Evolutionary conservation across 2,797 vertebrate species (phyloP).

Genomic region (Numenius phaeopus): DNA sequence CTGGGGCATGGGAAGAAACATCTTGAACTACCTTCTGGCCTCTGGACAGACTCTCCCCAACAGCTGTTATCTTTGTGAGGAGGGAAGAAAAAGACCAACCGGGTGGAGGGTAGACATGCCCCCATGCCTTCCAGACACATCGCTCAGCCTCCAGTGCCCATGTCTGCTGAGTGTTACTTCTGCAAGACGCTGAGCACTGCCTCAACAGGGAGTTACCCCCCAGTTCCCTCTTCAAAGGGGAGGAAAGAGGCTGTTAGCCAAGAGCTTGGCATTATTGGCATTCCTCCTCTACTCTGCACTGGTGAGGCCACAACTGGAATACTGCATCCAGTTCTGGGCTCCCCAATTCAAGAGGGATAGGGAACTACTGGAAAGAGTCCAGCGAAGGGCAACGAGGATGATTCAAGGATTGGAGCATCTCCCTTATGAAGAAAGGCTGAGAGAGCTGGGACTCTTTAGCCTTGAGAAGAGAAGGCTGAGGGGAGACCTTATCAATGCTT

Average conservation of each 20-base stretch:
- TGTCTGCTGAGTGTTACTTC: neutral
- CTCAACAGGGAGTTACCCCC: neutral
- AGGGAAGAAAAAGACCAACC: neutral
- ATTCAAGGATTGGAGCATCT: too few relatives aligned
- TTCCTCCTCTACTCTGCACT: too few relatives aligned
- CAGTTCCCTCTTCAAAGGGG: fast-evolving
- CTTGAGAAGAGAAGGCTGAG: too few relatives aligned
- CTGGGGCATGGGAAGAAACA: neutral
- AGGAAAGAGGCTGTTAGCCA: neutral
- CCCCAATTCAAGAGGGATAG: too few relatives aligned
- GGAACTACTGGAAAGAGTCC: too few relatives aligned
- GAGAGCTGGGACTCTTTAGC: too few relatives aligned
- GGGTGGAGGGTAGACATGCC: neutral
- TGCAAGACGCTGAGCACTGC: fast-evolving
- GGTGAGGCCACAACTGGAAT: too few relatives aligned
- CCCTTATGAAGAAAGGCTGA: too few relatives aligned
- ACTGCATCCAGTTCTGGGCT: too few relatives aligned
- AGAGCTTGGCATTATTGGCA: neutral
- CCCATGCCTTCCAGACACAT: neutral
- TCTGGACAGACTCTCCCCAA: neutral
- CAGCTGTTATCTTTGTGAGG: neutral
- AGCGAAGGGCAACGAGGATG: too few relatives aligned
- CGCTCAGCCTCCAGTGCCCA: fast-evolving
- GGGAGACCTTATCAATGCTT: too few relatives aligned
- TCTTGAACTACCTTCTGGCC: conserved; percentile 9